phyloP scores from a whole-genome alignment of 2,113 vertebrate genomes.

The Stigmatopora nigra region DNA sequence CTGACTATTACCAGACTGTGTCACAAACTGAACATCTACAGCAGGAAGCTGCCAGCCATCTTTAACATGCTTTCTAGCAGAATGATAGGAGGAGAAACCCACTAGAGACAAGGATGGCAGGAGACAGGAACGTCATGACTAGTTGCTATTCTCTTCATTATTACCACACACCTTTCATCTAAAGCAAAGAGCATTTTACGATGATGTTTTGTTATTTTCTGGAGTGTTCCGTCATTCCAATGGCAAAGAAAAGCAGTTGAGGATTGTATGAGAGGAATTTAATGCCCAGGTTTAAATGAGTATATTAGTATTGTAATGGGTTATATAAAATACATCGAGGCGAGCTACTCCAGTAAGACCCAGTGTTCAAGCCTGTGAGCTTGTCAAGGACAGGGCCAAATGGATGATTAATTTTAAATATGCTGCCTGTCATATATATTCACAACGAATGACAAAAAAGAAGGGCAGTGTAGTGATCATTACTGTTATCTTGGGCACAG shows the following conservation, averaged over 20 bases:
- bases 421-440: constrained; percentile 36
- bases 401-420: constrained; percentile 34
- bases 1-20: constrained; percentile 22
- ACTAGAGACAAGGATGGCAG: constrained; percentile 16
- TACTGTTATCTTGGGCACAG: neutral
- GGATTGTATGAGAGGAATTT: constrained; percentile 5
- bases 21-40: constrained; percentile 29
- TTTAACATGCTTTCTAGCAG: constrained; percentile 12
- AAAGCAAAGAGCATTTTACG: constrained; percentile 27
- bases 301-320: constrained; percentile 18
- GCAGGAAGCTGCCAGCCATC: constrained; percentile 18
- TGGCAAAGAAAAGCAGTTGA: constrained; percentile 18
- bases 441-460: constrained; percentile 19
- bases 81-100: constrained; percentile 9
- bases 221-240: neutral
- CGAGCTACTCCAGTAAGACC: constrained; percentile 9
- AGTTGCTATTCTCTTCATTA: constrained; percentile 35
- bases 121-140: constrained; percentile 13
- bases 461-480: constrained; percentile 9
- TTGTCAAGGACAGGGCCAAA: constrained; percentile 26
- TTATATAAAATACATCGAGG: constrained; percentile 24
- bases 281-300: constrained; percentile 12
- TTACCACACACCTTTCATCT: constrained; percentile 20
- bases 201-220: too few relatives aligned
- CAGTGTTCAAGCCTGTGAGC: constrained; percentile 13